phyloP scores from a whole-genome alignment of 2,113 vertebrate genomes.

The Lophotis ruficrista region DNA sequence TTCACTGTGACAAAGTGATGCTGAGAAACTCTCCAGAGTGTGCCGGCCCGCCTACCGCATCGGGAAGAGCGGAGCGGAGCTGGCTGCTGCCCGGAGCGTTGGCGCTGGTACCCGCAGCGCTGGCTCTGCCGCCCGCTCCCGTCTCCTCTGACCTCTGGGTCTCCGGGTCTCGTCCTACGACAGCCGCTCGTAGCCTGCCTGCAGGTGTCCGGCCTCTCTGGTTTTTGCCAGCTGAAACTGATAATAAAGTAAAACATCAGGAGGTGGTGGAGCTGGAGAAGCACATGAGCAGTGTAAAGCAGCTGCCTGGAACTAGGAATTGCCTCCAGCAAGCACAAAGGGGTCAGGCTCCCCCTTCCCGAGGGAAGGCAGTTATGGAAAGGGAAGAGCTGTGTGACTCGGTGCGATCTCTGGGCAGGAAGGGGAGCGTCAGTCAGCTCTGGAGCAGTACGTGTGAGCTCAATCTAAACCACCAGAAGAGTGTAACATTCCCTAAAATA shows the following conservation, averaged over 20 bases:
- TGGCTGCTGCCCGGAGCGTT: background rate
- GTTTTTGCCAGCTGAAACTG: background rate
- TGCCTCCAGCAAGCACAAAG: background rate
- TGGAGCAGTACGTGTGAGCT: background rate
- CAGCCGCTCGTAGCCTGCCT: rapidly evolving
- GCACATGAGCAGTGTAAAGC: background rate
- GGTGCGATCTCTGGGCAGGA: background rate
- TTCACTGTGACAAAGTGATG: background rate
- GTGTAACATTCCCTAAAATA: background rate
- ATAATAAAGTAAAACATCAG: background rate
- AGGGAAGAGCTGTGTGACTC: background rate
- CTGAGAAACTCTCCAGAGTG: constrained; percentile 39
- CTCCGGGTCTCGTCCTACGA: too few relatives aligned
- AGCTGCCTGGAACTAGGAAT: background rate
- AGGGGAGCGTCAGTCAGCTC: background rate
- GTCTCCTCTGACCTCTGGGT: background rate
- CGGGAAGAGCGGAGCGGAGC: background rate
- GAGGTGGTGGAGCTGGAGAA: rapidly evolving
- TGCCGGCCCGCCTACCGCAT: background rate
- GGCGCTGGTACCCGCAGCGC: background rate
- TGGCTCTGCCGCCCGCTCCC: background rate
- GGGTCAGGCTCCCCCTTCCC: background rate
- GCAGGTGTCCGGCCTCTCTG: background rate
- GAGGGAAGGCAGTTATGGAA: background rate
- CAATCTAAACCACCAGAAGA: background rate